Percentiles rank a stretch among this genome's conserved stretches.
Evolutionary conservation across 2,113 vertebrate species (phyloP).

Genomic region (Melanostigma gelatinosum): DNA sequence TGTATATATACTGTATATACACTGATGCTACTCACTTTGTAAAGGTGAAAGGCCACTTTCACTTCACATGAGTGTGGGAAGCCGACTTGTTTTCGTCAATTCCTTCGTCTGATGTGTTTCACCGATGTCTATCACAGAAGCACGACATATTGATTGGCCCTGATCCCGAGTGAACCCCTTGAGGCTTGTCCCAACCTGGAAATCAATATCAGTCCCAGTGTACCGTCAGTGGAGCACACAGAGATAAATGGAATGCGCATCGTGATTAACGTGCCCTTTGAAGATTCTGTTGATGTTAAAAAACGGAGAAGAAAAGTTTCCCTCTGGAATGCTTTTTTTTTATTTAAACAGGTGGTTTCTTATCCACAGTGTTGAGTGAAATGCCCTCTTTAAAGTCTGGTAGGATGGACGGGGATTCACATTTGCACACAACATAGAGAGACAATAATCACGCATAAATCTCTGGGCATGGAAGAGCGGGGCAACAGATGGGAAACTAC

Average conservation of each 20-base stretch:
- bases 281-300: constrained; percentile 30
- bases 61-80: background rate
- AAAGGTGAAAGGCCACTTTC: background rate
- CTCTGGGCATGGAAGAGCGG: constrained; percentile 9
- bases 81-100: background rate
- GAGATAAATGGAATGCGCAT: constrained; percentile 46
- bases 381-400: constrained; percentile 33
- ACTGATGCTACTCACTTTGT: background rate
- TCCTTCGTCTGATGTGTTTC: constrained; percentile 15
- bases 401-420: constrained; percentile 21
- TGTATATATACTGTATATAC: background rate
- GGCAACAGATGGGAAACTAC: constrained; percentile 47
- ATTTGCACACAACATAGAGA: constrained; percentile 19
- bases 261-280: constrained; percentile 43
- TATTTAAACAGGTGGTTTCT: constrained; percentile 61
- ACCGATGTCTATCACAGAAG: constrained; percentile 21
- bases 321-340: constrained; percentile 23
- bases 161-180: constrained; percentile 46
- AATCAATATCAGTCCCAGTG: constrained; percentile 38
- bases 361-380: constrained; percentile 27
- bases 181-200: constrained; percentile 35
- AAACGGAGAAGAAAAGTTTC: background rate
- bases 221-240: constrained; percentile 12
- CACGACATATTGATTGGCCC: constrained; percentile 54
- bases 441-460: constrained; percentile 39